Conservation (phyloP, 2,797 vertebrate species). For the Cryptoblepharus egeriae region DNA sequence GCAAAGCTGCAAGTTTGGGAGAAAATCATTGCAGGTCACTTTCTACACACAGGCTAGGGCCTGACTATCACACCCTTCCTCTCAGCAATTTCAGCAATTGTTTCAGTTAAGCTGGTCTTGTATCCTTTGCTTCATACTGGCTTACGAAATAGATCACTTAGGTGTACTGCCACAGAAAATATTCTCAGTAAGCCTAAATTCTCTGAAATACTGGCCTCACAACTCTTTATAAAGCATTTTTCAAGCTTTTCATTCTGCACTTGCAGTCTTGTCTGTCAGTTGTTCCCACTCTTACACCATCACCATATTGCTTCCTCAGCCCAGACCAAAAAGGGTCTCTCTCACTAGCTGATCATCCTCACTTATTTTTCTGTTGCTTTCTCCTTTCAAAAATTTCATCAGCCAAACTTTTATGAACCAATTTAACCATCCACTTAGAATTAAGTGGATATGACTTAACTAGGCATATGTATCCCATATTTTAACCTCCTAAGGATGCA, state of each 20-base stretch:
- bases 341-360: not conserved
- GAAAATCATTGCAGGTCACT: not conserved
- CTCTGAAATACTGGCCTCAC: no score
- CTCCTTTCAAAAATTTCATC: not conserved
- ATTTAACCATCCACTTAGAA: not conserved
- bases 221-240: not conserved
- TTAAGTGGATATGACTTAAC: no score
- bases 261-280: no score
- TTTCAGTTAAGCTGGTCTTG: not conserved
- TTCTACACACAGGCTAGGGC: not conserved
- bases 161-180: not conserved
- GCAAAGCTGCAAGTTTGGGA: no score
- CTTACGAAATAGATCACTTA: not conserved
- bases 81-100: not conserved
- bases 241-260: no score
- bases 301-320: no score
- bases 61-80: not conserved
- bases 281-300: no score
- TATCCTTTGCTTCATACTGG: not conserved
- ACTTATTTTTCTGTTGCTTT: not conserved
- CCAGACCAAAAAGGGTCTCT: not conserved
- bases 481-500: no score
- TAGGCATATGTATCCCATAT: no score
- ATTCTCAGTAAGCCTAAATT: not conserved
- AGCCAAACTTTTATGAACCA: not conserved